Conservation (phyloP, 1,140 invertebrate species). For the Antheraea pernyi region DNA sequence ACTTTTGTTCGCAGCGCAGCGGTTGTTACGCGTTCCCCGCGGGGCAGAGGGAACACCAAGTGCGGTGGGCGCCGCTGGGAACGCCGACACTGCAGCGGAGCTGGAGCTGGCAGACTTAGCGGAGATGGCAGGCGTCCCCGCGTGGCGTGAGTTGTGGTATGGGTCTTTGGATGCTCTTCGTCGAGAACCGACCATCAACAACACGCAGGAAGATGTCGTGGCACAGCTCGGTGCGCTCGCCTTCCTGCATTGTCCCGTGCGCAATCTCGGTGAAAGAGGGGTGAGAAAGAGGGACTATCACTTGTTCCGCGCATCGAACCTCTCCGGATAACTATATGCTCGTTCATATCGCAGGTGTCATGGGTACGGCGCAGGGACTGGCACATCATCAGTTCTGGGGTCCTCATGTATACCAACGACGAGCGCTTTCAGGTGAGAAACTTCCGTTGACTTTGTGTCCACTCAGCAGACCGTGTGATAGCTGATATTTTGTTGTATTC, state of each 20-base stretch:
- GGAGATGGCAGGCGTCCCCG: slow-evolving; percentile 59
- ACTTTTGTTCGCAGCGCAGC: background rate
- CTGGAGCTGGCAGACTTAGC: slow-evolving; percentile 32
- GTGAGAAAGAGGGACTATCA: slow-evolving; percentile 33
- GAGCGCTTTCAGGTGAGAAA: slow-evolving; percentile 86
- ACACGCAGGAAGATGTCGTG: slow-evolving; percentile 83
- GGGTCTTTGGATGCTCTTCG: slow-evolving; percentile 81
- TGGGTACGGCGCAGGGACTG: slow-evolving; percentile 94
- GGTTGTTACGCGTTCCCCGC: slow-evolving; percentile 19
- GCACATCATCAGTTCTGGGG: slow-evolving; percentile 94
- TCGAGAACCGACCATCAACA: slow-evolving; percentile 80
- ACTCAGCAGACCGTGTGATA: background rate
- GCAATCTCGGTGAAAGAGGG: slow-evolving; percentile 69
- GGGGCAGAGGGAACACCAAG: slow-evolving; percentile 21
- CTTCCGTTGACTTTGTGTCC: background rate
- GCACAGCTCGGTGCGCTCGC: slow-evolving; percentile 90
- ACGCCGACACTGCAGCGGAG: slow-evolving; percentile 19
- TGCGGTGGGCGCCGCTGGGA: background rate
- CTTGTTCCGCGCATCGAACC: background rate
- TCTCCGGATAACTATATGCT: background rate
- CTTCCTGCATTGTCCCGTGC: slow-evolving; percentile 87
- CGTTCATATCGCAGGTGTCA: slow-evolving; percentile 84
- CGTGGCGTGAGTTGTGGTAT: slow-evolving; percentile 82
- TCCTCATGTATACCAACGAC: slow-evolving; percentile 94
- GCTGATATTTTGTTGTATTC: background rate